These are phyloP conservation scores for Sinohyriopsis cumingii DNA, from an alignment of 2,888 invertebrate genomes.

Conservation along the genomic window DNA sequence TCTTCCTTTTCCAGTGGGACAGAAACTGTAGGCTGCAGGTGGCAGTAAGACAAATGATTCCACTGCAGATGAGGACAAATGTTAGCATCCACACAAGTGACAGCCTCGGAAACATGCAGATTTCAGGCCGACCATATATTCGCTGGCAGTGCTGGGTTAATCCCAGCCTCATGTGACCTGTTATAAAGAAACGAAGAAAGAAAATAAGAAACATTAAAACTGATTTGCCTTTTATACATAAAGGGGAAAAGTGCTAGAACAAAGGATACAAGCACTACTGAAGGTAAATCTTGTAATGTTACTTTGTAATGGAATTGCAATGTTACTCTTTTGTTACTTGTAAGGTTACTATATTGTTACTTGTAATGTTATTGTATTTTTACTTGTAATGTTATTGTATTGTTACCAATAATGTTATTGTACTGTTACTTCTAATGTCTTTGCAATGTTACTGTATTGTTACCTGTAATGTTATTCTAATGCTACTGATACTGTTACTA, in stretches of 20 bases:
- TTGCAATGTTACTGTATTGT: no score
- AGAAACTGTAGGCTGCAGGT: conserved; percentile 49
- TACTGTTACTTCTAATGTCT: no score
- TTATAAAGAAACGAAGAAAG: conserved; percentile 6
- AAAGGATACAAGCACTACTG: no score
- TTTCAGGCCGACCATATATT: conserved; percentile 47
- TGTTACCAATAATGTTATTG: no score
- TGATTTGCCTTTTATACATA: background rate
- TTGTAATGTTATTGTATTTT: no score
- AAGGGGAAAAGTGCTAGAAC: background rate
- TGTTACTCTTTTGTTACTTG: no score
- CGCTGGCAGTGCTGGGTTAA: conserved; percentile 54
- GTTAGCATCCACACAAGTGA: conserved; percentile 58
- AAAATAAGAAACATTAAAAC: background rate
- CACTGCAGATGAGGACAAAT: conserved; percentile 51
- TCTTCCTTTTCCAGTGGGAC: conserved; percentile 54
- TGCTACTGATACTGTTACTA: no score
- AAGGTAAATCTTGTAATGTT: no score
- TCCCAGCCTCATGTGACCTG: conserved; percentile 53
- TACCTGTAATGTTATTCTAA: no score
- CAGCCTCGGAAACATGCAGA: conserved; percentile 50
- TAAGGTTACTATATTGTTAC: no score
- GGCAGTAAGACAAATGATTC: conserved; percentile 53
- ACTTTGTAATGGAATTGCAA: no score
- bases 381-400: no score